Conservation (phyloP, 2,113 vertebrate genomes). For the Grammomys surdaster region DNA sequence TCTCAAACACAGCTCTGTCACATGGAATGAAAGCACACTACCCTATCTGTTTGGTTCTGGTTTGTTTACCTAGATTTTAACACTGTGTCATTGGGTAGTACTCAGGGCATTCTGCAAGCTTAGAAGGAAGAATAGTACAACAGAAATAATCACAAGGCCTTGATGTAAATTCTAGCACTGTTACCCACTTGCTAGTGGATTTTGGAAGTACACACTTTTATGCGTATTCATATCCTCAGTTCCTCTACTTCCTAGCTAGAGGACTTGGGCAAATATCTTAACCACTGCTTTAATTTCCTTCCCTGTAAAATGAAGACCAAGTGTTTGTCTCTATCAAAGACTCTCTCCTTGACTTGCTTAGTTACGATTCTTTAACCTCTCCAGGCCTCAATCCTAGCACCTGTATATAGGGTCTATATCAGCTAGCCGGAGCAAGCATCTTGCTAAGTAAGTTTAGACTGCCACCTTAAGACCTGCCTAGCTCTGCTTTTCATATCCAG, state of each 20-base stretch:
- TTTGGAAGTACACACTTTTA: background rate
- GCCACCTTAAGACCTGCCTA: background rate
- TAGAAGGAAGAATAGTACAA: background rate
- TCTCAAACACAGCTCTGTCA: background rate
- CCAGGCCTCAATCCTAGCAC: background rate
- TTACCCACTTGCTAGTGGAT: background rate
- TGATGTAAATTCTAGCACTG: background rate
- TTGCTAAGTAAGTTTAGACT: constrained; percentile 3
- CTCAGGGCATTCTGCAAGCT: constrained; percentile 14
- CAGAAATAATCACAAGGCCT: background rate
- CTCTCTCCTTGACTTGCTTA: background rate
- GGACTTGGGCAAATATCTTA: background rate
- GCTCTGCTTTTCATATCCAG: background rate
- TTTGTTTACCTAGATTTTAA: constrained; percentile 18
- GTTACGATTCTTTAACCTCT: background rate
- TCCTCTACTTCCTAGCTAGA: background rate
- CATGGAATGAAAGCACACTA: background rate
- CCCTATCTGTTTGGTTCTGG: background rate
- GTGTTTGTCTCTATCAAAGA: background rate
- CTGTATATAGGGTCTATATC: background rate
- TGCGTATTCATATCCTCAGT: background rate
- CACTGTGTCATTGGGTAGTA: background rate
- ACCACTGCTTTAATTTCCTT: background rate
- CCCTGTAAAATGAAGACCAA: background rate
- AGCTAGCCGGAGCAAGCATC: constrained; percentile 34